Evolutionary conservation across 1,140 invertebrate species (phyloP), one percentile per base, ranked within the genome.

Genomic region (Drosophila sucinea): DNA sequence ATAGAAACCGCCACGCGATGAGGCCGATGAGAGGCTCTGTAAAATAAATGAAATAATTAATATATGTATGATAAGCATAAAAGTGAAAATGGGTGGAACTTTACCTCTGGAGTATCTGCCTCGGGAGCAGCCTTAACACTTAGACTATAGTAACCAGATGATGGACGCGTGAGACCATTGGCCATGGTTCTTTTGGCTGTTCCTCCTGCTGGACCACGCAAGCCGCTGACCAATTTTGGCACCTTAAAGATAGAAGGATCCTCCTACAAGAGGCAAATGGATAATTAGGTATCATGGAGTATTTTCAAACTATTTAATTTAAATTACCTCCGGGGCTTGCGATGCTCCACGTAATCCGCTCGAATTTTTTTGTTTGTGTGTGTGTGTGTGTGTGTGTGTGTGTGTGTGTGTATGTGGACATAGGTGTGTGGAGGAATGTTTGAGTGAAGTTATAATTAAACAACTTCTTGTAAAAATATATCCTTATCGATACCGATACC

Each of bases 1-100:
- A 70, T 84, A 86, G 4, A 91, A 44, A 76, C 91, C 92, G 27
- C 84, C 79, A 11, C 91, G 83, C 23, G 91, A 91, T 2, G 91
- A 92, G 30, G 89, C 86, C 7, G 91, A 92, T 1, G 91, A 92
- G 29, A 92, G 76, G 41, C 91, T 92, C 91, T 92, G 57, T 1
- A 60, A 65, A 17, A 23, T 0, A 29, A 8, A 11, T 3, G 3
- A 3, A 56, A 35, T 0, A 5, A 23, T 2, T 7, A 41, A 27
- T 17, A 10, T 0, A 17, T 17, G 17, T 17, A 17, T 17, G 17
- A 17, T 10, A 4, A 29, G 8, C 3, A 54, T 17, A 27, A 41
- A 40, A n/a, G 17, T 57, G 4, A 32, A 23, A 23, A 3, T 1
- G 11, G 0, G 0, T 23, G 11, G 1, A 33, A 17, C 35, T 33